Evolutionary conservation across 2,113 vertebrate species (phyloP).

Genomic region (Podarcis raffonei): DNA sequence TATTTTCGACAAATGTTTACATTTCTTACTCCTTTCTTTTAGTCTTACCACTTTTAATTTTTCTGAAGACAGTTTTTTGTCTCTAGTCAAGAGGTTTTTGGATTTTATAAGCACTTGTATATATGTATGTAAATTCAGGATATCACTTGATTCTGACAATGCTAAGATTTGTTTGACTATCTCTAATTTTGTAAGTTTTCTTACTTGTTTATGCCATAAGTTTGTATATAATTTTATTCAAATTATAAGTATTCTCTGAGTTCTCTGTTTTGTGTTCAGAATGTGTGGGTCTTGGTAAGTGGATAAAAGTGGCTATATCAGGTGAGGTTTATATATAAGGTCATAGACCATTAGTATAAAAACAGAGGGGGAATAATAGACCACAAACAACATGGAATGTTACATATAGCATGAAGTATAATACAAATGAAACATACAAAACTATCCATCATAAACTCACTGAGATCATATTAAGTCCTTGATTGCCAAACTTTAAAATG

Average conservation of each 20-base stretch:
- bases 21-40: slow-evolving; percentile 63
- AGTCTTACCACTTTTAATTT: slow-evolving; percentile 51
- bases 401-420: too few relatives aligned
- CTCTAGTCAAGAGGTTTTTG: slow-evolving; percentile 33
- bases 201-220: slow-evolving; percentile 29
- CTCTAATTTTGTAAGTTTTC: slow-evolving; percentile 60
- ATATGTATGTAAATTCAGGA: slow-evolving; percentile 42
- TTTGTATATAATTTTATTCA: slow-evolving; percentile 47
- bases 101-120: slow-evolving; percentile 55
- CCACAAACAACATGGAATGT: too few relatives aligned
- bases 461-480: too few relatives aligned
- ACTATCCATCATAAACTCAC: too few relatives aligned
- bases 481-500: too few relatives aligned
- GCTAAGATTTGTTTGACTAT: slow-evolving; percentile 30
- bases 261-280: slow-evolving; percentile 21
- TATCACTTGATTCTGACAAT: slow-evolving; percentile 42
- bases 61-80: slow-evolving; percentile 35
- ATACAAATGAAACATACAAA: too few relatives aligned
- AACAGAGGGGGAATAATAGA: too few relatives aligned
- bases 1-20: slow-evolving; percentile 65
- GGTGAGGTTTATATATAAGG: too few relatives aligned
- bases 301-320: not conserved
- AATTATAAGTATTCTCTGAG: slow-evolving; percentile 30
- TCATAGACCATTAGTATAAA: too few relatives aligned
- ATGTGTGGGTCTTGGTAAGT: slow-evolving; percentile 16